A percentile compares a stretch with the other conserved stretches of the same genome.
phyloP scores from a whole-genome alignment of 2,113 vertebrate species.

The Ciconia maguari region DNA sequence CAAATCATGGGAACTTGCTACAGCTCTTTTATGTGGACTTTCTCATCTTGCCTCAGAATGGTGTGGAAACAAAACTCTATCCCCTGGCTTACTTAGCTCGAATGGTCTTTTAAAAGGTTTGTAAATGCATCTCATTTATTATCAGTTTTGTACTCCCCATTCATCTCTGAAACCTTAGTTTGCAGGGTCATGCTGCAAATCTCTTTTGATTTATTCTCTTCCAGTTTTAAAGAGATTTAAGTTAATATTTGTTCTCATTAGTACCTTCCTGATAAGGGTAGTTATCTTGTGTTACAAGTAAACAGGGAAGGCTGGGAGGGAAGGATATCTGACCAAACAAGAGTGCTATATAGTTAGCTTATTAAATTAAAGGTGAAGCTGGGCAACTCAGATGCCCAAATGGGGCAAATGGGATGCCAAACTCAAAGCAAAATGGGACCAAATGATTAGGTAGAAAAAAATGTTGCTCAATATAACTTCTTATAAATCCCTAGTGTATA shows the following conservation, averaged over 20 bases:
- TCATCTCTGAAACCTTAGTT: slow-evolving; percentile 29
- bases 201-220: neutral
- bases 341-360: neutral
- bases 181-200: neutral
- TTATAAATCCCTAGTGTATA: neutral
- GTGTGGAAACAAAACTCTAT: neutral
- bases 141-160: neutral
- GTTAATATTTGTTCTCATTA: slow-evolving; percentile 22
- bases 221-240: neutral
- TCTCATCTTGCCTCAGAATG: slow-evolving; percentile 12
- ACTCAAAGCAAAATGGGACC: neutral
- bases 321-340: neutral
- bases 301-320: neutral
- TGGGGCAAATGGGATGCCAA: too few species aligned
- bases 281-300: neutral
- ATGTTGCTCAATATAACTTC: neutral
- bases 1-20: neutral
- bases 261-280: neutral
- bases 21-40: slow-evolving; percentile 21
- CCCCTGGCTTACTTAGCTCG: neutral
- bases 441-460: neutral
- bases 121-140: slow-evolving; percentile 17
- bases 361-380: slow-evolving; percentile 19
- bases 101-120: slow-evolving; percentile 19
- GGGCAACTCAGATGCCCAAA: neutral